Base-by-base conservation (phyloP, 2,113 vertebrate genomes). In the Gallinago paraguaiae region DNA sequence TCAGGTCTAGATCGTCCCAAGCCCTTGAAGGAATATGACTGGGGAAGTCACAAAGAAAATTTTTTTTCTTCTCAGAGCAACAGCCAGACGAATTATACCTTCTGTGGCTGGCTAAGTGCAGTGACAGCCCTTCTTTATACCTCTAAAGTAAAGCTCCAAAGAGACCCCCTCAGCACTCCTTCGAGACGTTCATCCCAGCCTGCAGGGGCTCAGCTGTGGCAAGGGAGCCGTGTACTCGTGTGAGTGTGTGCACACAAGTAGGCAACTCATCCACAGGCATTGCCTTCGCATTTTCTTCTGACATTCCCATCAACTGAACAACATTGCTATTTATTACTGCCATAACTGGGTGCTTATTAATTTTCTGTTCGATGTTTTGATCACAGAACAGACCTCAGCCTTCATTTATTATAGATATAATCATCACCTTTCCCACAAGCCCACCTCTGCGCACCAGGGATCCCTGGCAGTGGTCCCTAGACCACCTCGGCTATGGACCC, bases 151-250 rank as follows among this genome's bases (percentile, higher is more conserved):
- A 80, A 31, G 20, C 30, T 31, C 16, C 2, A 2, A 35, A 53
- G 27, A 53, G 31, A 82, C 17, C 25, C 17, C 28, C 46, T 54
- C 22, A 24, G 63, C 35, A 4, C 19, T 46, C 48, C 64, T 4
- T 30, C 33, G 27, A 5, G 61, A 41, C 46, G 28, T 9, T 17
- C 56, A 12, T 6, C 13, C 7, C 45, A 37, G 43, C n/a, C 27
- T 28, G 9, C 24, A 31, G 33, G 9, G 35, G 17, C 30, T 53
- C 12, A 17, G 2, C 35, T 1, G 1, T 6, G 65, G 17, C 13
- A 10, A 14, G 22, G 39, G 43, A 67, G 20, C 33, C 19, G 1
- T 5, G 37, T 4, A 12, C 1, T 1, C 17, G 25, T 20, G 23
- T 27, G 31, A 5, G 56, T 2, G 5, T 8, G 43, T 15, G 18